Evolutionary conservation across 2,113 vertebrate genomes (phyloP).

Genomic region (Alosa alosa): DNA sequence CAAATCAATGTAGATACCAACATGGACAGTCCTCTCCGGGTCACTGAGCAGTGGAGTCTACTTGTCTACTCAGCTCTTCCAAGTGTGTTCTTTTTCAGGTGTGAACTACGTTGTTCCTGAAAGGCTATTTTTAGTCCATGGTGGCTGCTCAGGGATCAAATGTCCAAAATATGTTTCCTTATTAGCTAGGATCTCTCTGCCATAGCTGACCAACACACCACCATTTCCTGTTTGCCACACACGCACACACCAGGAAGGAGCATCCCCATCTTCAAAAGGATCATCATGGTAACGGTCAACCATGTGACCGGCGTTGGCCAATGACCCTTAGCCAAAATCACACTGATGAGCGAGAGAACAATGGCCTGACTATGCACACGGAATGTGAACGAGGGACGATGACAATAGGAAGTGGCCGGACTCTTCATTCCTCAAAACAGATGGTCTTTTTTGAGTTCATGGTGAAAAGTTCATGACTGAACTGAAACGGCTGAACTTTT

Average conservation of each 20-base stretch:
- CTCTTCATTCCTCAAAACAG: background rate
- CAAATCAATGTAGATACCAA: too few species aligned
- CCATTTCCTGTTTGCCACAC: constrained; percentile 30
- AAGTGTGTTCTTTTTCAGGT: background rate
- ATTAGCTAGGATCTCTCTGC: background rate
- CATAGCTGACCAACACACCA: background rate
- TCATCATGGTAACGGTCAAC: constrained; percentile 1
- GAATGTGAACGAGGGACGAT: background rate
- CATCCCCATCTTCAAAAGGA: constrained; percentile 1
- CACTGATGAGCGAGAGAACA: background rate
- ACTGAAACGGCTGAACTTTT: background rate
- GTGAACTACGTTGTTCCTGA: background rate
- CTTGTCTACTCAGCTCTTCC: too few species aligned
- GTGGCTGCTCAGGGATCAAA: background rate
- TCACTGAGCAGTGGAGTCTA: too few species aligned
- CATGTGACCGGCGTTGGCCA: background rate
- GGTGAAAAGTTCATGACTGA: background rate
- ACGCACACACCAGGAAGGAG: constrained; percentile 20
- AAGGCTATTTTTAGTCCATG: background rate
- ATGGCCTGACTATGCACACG: background rate
- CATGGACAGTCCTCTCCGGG: too few species aligned
- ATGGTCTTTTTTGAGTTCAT: background rate
- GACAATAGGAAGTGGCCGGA: background rate
- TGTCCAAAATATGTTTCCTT: background rate
- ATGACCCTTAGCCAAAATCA: background rate